Conservation (phyloP, 2,888 invertebrate genomes). For the Acrobasis suavella region DNA sequence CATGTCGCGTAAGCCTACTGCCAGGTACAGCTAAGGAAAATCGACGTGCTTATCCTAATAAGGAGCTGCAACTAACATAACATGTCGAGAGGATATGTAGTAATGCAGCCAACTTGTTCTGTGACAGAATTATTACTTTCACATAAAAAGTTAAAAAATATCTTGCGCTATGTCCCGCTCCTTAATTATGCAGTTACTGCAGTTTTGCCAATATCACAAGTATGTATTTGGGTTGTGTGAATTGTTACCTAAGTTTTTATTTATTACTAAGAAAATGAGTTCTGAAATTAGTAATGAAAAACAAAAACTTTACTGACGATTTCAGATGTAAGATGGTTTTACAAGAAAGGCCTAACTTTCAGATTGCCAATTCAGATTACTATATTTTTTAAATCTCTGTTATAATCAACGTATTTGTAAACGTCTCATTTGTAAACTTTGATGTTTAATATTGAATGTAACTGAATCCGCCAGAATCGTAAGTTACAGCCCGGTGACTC, state of each 20-base stretch:
- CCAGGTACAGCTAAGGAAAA: conserved; percentile 60
- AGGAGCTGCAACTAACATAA: conserved; percentile 56
- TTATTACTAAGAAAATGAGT: background rate
- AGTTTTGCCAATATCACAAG: too few relatives aligned
- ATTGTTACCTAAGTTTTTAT: background rate
- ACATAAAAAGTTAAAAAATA: conserved; percentile 6
- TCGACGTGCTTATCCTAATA: conserved; percentile 51
- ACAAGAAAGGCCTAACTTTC: background rate
- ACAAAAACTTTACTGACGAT: background rate
- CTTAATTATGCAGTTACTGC: background rate
- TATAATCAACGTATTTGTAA: too few relatives aligned
- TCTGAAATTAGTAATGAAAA: background rate
- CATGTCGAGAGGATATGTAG: conserved; percentile 46
- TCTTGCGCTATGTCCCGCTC: conserved; percentile 14
- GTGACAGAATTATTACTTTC: conserved; percentile 37
- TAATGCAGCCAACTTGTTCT: conserved; percentile 42
- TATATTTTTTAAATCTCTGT: background rate
- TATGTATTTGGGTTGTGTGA: background rate
- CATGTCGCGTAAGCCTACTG: conserved; percentile 46
- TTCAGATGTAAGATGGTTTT: too few relatives aligned
- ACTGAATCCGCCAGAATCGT: too few relatives aligned
- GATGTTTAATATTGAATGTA: background rate
- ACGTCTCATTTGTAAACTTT: background rate
- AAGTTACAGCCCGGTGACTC: too few relatives aligned
- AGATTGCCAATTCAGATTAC: background rate